A percentile compares a stretch with the other conserved stretches of the same genome.
Conservation (phyloP, 2,113 vertebrate species). For the Gallinago jamesoni region DNA sequence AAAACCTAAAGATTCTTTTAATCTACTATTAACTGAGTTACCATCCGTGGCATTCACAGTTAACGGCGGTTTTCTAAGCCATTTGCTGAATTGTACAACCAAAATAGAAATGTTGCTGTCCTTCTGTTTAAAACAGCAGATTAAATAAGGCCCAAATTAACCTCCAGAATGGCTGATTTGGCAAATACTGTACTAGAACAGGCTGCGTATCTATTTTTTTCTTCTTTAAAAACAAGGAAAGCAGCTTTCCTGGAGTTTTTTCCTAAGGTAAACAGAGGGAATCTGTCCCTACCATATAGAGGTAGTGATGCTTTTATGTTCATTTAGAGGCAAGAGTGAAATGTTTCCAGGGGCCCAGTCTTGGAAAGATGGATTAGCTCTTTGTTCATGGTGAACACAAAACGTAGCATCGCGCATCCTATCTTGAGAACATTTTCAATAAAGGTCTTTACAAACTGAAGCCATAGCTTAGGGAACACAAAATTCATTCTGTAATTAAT, state of each 20-base stretch:
- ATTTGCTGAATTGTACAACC: neutral
- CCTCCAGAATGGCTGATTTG: neutral
- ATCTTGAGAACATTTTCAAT: neutral
- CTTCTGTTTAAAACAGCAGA: slow-evolving; percentile 3
- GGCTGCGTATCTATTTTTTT: neutral
- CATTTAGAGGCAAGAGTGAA: neutral
- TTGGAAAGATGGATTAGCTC: neutral
- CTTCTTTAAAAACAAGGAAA: neutral
- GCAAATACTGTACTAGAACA: neutral
- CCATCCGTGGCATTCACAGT: neutral
- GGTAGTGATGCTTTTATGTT: neutral
- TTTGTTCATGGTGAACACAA: neutral
- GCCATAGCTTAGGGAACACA: neutral
- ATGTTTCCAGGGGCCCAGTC: neutral
- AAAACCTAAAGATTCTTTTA: slow-evolving; percentile 40
- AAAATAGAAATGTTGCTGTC: neutral
- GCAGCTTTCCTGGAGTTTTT: neutral
- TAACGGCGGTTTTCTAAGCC: slow-evolving; percentile 1
- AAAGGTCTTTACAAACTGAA: neutral
- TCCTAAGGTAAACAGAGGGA: neutral
- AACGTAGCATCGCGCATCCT: neutral
- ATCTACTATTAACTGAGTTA: slow-evolving; percentile 38
- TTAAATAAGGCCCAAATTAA: neutral
- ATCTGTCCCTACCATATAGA: neutral
- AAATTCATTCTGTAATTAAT: slow-evolving; percentile 6